A percentile compares a stretch with the other conserved stretches of the same genome.
phyloP scores from a whole-genome alignment of 2,797 vertebrate genomes.

The Vespertilio murinus region DNA sequence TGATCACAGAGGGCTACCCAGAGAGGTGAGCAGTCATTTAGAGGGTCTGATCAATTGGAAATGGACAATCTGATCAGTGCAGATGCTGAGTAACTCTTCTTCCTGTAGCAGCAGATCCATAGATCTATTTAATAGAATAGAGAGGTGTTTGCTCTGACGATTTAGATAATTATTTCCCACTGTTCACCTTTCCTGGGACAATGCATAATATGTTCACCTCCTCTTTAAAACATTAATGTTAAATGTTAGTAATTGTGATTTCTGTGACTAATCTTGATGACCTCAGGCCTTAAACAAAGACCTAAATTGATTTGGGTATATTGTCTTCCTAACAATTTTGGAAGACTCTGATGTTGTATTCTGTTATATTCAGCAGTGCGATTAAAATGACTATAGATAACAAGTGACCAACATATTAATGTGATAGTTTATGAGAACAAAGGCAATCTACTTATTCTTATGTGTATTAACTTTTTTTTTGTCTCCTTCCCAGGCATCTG shows the following conservation, averaged over 20 bases:
- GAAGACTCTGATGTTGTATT: not conserved
- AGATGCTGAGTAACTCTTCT: not conserved
- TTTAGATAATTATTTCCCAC: not conserved
- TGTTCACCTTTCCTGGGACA: not conserved
- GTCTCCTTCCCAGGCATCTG: not conserved
- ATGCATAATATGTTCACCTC: not conserved
- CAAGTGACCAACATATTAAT: not conserved
- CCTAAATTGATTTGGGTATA: not conserved
- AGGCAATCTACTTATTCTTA: not conserved
- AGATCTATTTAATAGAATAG: not conserved
- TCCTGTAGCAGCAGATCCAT: not conserved
- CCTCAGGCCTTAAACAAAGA: not conserved
- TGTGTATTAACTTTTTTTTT: conserved; percentile 30
- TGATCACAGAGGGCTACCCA: not conserved
- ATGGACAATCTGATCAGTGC: not conserved
- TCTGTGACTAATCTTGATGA: not conserved
- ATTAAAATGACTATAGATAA: not conserved
- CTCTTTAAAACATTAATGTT: not conserved
- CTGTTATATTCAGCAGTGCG: not conserved
- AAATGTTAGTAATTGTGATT: not conserved
- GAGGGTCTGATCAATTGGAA: not conserved
- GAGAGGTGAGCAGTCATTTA: not conserved
- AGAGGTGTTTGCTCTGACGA: not conserved
- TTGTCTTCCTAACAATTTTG: not conserved
- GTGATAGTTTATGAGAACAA: conserved; percentile 4